Percentiles rank a stretch among this genome's conserved stretches.
These are phyloP conservation scores for Choristoneura rosaceana DNA, from an alignment of 2,888 invertebrate genomes.

Conservation along the genomic window DNA sequence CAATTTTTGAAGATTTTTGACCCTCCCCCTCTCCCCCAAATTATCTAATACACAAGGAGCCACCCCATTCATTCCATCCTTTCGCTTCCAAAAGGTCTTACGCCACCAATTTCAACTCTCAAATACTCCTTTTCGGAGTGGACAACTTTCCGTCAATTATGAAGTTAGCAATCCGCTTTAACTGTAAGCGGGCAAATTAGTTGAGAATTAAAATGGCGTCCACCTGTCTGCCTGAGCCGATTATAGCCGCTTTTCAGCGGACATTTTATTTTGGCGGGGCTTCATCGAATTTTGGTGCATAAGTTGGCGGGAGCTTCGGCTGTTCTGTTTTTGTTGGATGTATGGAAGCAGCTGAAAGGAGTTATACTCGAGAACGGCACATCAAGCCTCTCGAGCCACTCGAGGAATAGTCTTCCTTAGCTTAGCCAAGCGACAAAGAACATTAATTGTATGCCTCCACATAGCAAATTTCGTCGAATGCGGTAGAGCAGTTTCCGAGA, in stretches of 20 bases:
- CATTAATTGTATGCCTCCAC: too few relatives aligned
- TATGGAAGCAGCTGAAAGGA: too few relatives aligned
- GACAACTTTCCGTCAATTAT: conserved; percentile 56
- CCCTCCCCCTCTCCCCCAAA: too few relatives aligned
- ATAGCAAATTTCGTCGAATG: too few relatives aligned
- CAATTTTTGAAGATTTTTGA: too few relatives aligned
- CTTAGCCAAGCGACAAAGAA: too few relatives aligned
- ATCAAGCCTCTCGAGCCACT: too few relatives aligned
- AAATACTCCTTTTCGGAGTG: background rate
- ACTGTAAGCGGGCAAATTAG: conserved; percentile 72
- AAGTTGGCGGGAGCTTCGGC: background rate
- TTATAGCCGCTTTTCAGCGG: conserved; percentile 51
- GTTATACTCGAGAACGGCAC: too few relatives aligned
- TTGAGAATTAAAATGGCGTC: conserved; percentile 73
- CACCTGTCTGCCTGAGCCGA: conserved; percentile 71
- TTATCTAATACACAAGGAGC: too few relatives aligned
- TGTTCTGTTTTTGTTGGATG: too few relatives aligned
- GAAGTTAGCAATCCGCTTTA: conserved; percentile 78
- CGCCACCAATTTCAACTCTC: background rate
- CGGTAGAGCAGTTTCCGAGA: too few relatives aligned
- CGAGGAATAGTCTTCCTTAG: too few relatives aligned
- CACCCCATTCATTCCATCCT: background rate
- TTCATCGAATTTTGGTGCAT: conserved; percentile 8
- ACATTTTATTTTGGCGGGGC: conserved; percentile 12
- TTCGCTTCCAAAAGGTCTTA: background rate